These are phyloP conservation scores for Acestrorhynchus altus DNA, from an alignment of 2,797 vertebrate genomes.

Conservation along the genomic window DNA sequence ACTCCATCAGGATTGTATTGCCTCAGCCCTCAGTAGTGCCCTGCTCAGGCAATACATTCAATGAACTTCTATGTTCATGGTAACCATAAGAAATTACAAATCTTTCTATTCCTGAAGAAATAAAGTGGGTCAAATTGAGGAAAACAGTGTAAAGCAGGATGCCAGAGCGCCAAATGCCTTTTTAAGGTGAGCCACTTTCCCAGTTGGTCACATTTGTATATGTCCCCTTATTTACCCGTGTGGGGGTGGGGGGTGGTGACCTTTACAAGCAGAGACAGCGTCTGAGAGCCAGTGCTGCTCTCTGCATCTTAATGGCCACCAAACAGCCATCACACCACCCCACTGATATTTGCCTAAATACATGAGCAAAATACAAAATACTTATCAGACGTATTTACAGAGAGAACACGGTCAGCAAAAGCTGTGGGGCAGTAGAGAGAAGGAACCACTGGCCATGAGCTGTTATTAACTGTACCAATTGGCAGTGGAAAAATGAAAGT, in stretches of 20 bases:
- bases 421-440: conserved; percentile 22
- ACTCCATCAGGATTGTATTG: neutral
- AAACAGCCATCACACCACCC: conserved; percentile 72
- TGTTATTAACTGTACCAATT: neutral
- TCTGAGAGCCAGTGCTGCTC: conserved; percentile 76
- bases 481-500: neutral
- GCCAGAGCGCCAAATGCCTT: conserved; percentile 76
- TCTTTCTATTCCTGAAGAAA: neutral
- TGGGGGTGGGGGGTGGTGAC: conserved; percentile 75
- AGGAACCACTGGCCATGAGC: conserved; percentile 24
- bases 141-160: conserved; percentile 74
- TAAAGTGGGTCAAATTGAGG: conserved; percentile 17
- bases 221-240: conserved; percentile 81
- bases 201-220: conserved; percentile 80
- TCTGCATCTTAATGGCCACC: conserved; percentile 85
- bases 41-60: neutral
- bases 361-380: conserved; percentile 70
- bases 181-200: conserved; percentile 82
- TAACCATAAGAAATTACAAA: too few species aligned
- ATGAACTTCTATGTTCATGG: too few species aligned
- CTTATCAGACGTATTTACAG: conserved; percentile 73
- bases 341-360: conserved; percentile 85
- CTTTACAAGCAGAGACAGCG: conserved; percentile 81
- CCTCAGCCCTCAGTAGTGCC: neutral
- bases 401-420: conserved; percentile 67